phyloP scores from a whole-genome alignment of 1,140 invertebrate genomes.

The Papilio aristodemus region DNA sequence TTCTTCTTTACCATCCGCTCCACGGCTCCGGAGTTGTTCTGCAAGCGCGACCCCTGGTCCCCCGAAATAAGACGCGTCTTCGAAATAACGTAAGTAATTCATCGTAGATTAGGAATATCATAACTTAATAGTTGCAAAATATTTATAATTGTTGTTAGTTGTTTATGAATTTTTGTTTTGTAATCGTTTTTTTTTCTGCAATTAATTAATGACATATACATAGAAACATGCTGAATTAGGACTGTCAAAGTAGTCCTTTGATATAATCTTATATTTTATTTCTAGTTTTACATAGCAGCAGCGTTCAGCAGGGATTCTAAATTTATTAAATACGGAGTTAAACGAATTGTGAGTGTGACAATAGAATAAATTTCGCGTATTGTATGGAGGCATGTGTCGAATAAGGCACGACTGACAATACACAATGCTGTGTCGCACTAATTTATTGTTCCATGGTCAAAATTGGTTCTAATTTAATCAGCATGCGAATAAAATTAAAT shows the following conservation, averaged over 20 bases:
- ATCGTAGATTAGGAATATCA: background rate
- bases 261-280: too few relatives aligned
- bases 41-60: constrained; percentile 82
- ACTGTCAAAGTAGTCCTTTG: too few relatives aligned
- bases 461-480: background rate
- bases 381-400: background rate
- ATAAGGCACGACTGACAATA: background rate
- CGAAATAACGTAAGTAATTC: constrained; percentile 77
- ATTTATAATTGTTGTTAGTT: too few relatives aligned
- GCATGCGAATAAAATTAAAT: constrained; percentile 6
- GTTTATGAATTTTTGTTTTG: background rate
- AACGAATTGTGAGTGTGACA: background rate
- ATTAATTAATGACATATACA: too few relatives aligned
- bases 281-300: too few relatives aligned
- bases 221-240: too few relatives aligned
- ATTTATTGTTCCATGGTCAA: constrained; percentile 10
- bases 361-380: too few relatives aligned
- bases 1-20: constrained; percentile 84
- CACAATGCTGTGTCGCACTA: background rate
- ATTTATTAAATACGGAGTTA: background rate
- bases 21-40: constrained; percentile 84
- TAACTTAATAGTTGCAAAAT: too few relatives aligned
- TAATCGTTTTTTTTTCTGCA: background rate
- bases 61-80: constrained; percentile 80
- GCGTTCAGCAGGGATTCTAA: background rate